Conservation (phyloP, 2,797 vertebrate genomes). For the Clarias fuscus region DNA sequence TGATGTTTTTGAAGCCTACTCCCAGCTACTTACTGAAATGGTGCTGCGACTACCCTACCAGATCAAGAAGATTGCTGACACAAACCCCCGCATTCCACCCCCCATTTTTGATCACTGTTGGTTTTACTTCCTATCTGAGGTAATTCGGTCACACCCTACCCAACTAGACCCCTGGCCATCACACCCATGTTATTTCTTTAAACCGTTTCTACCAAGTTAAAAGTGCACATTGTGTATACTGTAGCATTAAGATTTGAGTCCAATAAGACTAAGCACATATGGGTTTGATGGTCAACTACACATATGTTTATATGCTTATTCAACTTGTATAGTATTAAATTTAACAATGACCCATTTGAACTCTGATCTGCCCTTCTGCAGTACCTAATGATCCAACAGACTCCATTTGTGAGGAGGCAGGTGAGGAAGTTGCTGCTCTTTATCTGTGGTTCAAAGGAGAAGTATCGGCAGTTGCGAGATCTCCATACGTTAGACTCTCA, state of each 20-base stretch:
- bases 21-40: constrained; percentile 98
- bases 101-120: constrained; percentile 98
- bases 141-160: constrained; percentile 53
- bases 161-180: neutral
- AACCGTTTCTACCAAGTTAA: neutral
- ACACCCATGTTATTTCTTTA: neutral
- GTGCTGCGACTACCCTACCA: constrained; percentile 95
- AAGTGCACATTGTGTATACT: neutral
- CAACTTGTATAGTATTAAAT: neutral
- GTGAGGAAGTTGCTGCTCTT: constrained; percentile 96
- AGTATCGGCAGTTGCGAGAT: constrained; percentile 95
- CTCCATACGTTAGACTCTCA: constrained; percentile 96
- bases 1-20: constrained; percentile 98
- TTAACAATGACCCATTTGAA: neutral
- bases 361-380: constrained; percentile 55
- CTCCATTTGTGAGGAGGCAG: constrained; percentile 94
- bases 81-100: constrained; percentile 91
- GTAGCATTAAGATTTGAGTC: too few species aligned
- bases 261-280: neutral
- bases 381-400: constrained; percentile 99
- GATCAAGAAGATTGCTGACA: constrained; percentile 98
- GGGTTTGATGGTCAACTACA: neutral
- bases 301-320: neutral
- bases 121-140: constrained; percentile 98
- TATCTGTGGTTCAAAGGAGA: constrained; percentile 98